Evolutionary conservation across 2,888 invertebrate species (phyloP), one percentile per base, ranked within the genome.

Genomic region (Oxyteleia sp.): DNA sequence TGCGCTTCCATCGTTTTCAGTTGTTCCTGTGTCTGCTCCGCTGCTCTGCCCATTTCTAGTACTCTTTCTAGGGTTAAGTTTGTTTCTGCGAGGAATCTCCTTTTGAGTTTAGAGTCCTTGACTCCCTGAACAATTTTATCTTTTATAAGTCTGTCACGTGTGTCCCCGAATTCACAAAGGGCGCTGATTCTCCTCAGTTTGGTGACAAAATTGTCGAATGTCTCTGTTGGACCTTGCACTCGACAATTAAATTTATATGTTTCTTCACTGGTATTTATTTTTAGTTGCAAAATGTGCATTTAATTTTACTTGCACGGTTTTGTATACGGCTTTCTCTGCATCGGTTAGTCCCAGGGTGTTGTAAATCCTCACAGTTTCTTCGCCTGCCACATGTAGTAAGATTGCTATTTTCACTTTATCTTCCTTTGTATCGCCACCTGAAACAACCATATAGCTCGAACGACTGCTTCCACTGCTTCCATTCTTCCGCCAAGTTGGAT

Each of bases 81-180:
- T 10, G 69, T 61, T 47, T 87, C 86, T 23, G 85, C 49, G 5
- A 89, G 64, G 10, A 87, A 69, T n/a, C 82, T 68, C 51, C 84
- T 61, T 41, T 88, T 84, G 26, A 88, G 11, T 8, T 57, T 45
- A n/a, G 55, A 53, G 63, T 87, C 79, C 18, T n/a, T 26, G 8
- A 87, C 81, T 4, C 86, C 85, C 32, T 74, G 84, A 0, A 88
- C 82, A 4, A 89, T 85, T 64, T 85, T 66, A 45, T 88, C 87
- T 75, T 76, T 74, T 5, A 88, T 87, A 7, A 88, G 11, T 18
- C 87, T 84, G 26, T 87, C 88, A 68, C 82, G 72, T 16, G 84
- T 66, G 5, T 16, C 43, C 11, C 82, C 84, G 64, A 89, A 88
- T 10, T 71, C 82, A 87, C 86, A 88, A 13, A 71, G 59, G n/a